Base-by-base conservation (phyloP, 2,888 invertebrate species). In the Noctuana brunneofusca region DNA sequence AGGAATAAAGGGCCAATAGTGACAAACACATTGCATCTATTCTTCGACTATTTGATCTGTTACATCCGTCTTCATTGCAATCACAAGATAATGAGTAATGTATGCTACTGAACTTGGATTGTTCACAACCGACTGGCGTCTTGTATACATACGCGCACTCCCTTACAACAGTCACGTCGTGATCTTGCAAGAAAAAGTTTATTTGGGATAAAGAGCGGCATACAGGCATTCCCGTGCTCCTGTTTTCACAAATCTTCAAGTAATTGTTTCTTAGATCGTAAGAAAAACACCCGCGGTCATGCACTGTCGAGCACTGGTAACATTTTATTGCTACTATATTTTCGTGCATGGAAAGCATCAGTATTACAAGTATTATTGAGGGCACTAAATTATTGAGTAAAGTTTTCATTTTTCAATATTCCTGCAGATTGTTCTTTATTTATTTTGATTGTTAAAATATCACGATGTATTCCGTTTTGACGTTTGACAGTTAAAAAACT, bases 11-110 rank as follows among this genome's bases (percentile, higher is more conserved):
- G 18, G 32, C 30, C 30, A 43, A 16, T 30, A 48, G 5, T 46
- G 48, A 11, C 30, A 53, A 50, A 27, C 11, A 18, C 24, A 46
- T 54, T 9, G 46, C 9, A 16, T 22, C 32, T 18, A 35, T 54
- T 24, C 48, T 35, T 54, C 24, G 60, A 48, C 22, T 41, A 20
- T 22, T 41, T 53, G 78, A 72, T 16, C 64, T 67, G 69, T 90
- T 90, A 67, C 90, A 90, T 1, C 83, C 89, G 56, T 89, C 84
- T 9, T 69, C 67, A 0, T 71, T 71, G 64, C 90, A 90, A 69
- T 89, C 89, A 65, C 89, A 90, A 0, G 80, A 78, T 11, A 75
- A 62, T 14, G 89, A 87, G 70, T 81, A 86, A 75, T 89, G 88
- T 65, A 88, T 59, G 18, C 75, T 72, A 64, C 79, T 83, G 68